Evolutionary conservation across 2,797 vertebrate species (phyloP), one percentile per base, ranked within the genome.

Genomic region (Trachops cirrhosus): DNA sequence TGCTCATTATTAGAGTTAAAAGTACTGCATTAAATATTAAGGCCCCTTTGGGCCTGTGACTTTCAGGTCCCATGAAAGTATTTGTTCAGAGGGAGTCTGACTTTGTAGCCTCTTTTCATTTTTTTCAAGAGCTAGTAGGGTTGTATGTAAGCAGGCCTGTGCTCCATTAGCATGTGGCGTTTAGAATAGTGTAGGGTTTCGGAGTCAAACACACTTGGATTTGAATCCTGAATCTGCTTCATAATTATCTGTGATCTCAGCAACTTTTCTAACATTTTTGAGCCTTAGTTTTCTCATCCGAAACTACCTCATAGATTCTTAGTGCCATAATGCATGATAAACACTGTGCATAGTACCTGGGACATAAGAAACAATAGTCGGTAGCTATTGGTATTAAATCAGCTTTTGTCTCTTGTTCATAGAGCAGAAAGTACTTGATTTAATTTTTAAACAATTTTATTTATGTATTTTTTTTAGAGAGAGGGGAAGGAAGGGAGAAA

Each of bases 211-310:
- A 57, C 18, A 59, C 50, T 57, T 77, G 22, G 48, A 34, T 91
- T 75, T 95, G 57, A 82, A 29, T 62, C 50, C 50, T 85, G 73
- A 85, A 52, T 85, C 44, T 89, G 46, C 54, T 85, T 37, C 64
- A 79, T 93, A 64, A 32, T 50, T 39, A 1, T 89, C 44, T 75
- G 18, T 80, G 73, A 85, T 21, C 4, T 64, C 21, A 93, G 46
- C 32, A 89, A 86, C 32, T 67, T 89, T 93, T 73, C 26, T 86
- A 48, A 90, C 29, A 68, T 39, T 74, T 86, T 86, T 54, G n/a
- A 94, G 44, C 78, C 39, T 79, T 87, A 46, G 12, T 82, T 93
- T 87, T 91, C 68, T 93, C 67, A 52, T 80, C 11, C 78, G 71
- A 88, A 71, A 64, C 32, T 84, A 41, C 19, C 6, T 64, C 46